These are phyloP conservation scores for Magallana ariakensis DNA, from an alignment of 1,140 invertebrate species.

Conservation along the genomic window DNA sequence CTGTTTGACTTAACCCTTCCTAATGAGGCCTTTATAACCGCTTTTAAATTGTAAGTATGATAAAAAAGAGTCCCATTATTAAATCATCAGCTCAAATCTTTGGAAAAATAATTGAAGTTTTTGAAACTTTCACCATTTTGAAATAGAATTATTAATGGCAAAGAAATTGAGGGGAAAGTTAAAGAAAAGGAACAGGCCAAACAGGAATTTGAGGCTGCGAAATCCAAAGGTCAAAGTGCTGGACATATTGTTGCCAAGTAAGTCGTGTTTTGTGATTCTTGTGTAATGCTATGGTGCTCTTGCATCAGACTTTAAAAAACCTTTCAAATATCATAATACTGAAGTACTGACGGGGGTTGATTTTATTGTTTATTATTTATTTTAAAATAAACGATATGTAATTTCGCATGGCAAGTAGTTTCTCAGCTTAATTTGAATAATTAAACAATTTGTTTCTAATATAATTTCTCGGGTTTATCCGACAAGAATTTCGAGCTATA, in stretches of 20 bases:
- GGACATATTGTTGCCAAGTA: constrained; percentile 55
- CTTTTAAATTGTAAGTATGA: constrained; percentile 67
- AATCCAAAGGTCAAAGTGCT: constrained; percentile 66
- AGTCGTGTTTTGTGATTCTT: neutral
- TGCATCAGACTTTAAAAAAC: too few relatives aligned
- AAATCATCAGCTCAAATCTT: neutral
- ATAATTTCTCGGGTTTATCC: too few relatives aligned
- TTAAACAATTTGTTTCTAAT: too few relatives aligned
- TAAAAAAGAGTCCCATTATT: too few relatives aligned
- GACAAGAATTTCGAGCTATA: too few relatives aligned
- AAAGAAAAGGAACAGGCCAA: constrained; percentile 73
- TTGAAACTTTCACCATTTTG: neutral
- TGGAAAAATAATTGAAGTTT: neutral
- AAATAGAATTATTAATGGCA: constrained; percentile 66
- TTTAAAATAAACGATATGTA: too few relatives aligned
- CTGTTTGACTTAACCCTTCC: constrained; percentile 70
- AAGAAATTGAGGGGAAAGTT: constrained; percentile 66
- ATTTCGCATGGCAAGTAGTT: too few relatives aligned
- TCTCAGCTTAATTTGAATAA: too few relatives aligned
- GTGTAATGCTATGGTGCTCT: too few relatives aligned
- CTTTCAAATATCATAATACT: too few relatives aligned
- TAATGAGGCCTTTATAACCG: constrained; percentile 72
- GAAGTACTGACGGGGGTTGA: too few relatives aligned
- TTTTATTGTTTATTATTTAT: too few relatives aligned
- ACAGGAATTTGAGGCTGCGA: constrained; percentile 65